Conservation (phyloP, 37 sponge, comb jelly and placozoan species). For the Ianthella basta region DNA sequence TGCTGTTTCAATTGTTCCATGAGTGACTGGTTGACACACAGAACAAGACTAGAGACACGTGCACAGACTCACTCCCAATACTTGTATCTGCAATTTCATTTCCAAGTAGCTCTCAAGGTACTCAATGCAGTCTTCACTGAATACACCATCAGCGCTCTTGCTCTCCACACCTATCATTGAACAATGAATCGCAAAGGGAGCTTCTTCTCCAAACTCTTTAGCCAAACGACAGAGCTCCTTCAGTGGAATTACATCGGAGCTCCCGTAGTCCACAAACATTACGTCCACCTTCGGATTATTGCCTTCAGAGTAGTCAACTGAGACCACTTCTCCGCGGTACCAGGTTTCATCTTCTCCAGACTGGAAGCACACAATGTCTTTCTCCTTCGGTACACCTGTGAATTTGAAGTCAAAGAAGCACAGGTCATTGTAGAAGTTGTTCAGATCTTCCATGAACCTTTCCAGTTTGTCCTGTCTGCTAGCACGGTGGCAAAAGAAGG, state of each 20-base stretch:
- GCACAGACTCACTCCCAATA: too few relatives aligned
- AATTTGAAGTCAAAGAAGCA: conserved; percentile 24
- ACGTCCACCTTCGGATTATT: conserved; percentile 14
- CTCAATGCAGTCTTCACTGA: conserved; percentile 10
- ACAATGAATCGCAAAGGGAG: conserved; percentile 62
- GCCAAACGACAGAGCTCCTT: conserved; percentile 1
- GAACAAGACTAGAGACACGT: too few relatives aligned
- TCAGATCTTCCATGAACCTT: conserved; percentile 3
- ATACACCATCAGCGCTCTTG: background rate
- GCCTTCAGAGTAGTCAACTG: background rate
- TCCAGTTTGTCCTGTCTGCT: background rate
- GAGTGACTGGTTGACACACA: too few relatives aligned
- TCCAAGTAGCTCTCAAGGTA: conserved; percentile 3
- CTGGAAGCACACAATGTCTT: conserved; percentile 47
- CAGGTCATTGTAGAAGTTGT: conserved; percentile 12
- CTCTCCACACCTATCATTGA: conserved; percentile 49
- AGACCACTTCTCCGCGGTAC: conserved; percentile 57
- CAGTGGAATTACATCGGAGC: conserved; percentile 40
- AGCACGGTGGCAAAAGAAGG: background rate
- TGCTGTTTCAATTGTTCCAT: too few relatives aligned
- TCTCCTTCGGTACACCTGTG: conserved; percentile 18
- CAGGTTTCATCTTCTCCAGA: conserved; percentile 51
- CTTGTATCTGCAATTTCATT: too few relatives aligned
- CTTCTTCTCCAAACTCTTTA: conserved; percentile 13
- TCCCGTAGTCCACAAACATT: conserved; percentile 77